Base-by-base conservation (phyloP, 2,888 invertebrate genomes). In the Pherbina coryleti region DNA sequence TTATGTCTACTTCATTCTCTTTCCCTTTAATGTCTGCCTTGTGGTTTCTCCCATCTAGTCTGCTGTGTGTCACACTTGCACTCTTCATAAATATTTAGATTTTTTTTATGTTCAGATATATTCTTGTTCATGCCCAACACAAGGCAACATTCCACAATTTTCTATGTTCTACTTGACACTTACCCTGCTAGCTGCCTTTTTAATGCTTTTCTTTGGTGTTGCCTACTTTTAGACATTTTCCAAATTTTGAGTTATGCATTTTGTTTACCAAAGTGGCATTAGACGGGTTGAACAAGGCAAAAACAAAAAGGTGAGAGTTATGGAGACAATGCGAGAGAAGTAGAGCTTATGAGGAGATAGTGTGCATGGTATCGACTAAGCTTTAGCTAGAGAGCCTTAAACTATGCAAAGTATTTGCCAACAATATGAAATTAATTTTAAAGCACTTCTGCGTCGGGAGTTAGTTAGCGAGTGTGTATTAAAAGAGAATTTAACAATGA, bases 261-360 rank as follows among this genome's bases (percentile, higher is more conserved):
- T 73, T 78, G 75, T 78, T 79, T n/a, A 69, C 34, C 76, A 76
- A 78, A 78, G 78, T 79, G 76, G 76, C 70, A 79, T 60, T 76
- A 76, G 72, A 49, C 8, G 44, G 22, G 9, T 37, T 19, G 28
- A 19, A 22, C 22, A 44, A 8, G 72, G 17, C 22, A 44, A 8
- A 60, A 37, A 22, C 44, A 44, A 22, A 25, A 51, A 25, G 14
- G 51, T 8, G 2, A 44, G 44, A 44, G 44, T 7, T 4, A 1
- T 1, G 14, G 11, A 44, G 11, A 44, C 3, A 31, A 31, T 31
- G 31, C 5, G 11, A 44, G 37, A 8, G 37, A 37, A 37, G 9
- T 5, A 11, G 14, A 44, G 49, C 9, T 31, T 44, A 22, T 8
- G 57, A 25, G 8, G 19, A 22, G 25, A 34, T 9, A 14, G 64